Evolutionary conservation across 2,888 invertebrate genomes (phyloP), one percentile per base, ranked within the genome.

Genomic region (Aelia acuminata): DNA sequence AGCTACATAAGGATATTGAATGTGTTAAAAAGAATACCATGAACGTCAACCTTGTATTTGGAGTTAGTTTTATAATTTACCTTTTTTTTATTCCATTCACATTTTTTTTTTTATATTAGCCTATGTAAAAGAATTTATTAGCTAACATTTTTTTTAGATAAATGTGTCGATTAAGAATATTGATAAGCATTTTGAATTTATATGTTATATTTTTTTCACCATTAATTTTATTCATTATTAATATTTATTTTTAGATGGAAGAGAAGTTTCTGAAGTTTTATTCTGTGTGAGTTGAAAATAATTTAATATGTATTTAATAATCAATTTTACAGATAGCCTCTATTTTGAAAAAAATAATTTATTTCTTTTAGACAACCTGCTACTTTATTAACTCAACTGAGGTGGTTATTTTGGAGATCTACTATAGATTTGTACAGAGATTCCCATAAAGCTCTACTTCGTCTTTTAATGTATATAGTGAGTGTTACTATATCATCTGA

Each of bases 351-450:
- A n/a, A n/a, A n/a, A 39, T 20, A n/a, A 57, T 85, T 43, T 22
- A 22, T 70, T 47, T 90, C 87, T 93, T 93, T 5, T 92, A 94
- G 93, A 92, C 91, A 84, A 90, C 90, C n/a, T 89, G 90, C 89
- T 90, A 91, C 88, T 91, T 91, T 94, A 92, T 92, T 94, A 89
- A 94, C 94, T 31, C 96, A 96, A 92, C 93, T 96, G 89, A 93
- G 94, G 89, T 95, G 95, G 94, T 92, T 97, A 39, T 92, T 94
- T 90, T 95, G 96, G 95, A 93, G 97, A 90, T 94, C 94, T 88
- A 93, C 94, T 90, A 92, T 95, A 80, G 94, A 95, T 89, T 93
- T 95, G 85, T 94, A 94, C 91, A 93, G 96, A 90, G 96, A 96
- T 91, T 94, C 94, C 50, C 92, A 94, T 53, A 93, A 95, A 90